Percentiles rank a stretch among this genome's conserved stretches.
These are phyloP conservation scores for Meteorus colon DNA, from an alignment of 2,888 invertebrate genomes.

Conservation along the genomic window DNA sequence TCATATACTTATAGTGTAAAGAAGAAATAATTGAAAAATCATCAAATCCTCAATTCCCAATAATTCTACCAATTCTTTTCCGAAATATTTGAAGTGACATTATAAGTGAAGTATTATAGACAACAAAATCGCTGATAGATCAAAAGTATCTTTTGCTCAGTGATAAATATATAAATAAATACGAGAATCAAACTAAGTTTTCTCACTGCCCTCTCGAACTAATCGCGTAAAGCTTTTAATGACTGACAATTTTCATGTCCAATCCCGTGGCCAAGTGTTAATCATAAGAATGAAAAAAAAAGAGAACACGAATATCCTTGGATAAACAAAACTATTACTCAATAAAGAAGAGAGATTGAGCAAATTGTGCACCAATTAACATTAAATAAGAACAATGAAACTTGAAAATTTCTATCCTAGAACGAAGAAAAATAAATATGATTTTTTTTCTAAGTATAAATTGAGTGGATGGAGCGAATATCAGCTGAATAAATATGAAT, in stretches of 20 bases:
- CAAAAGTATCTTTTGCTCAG: constrained; percentile 5
- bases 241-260: constrained; percentile 4
- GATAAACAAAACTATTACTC: constrained; percentile 1
- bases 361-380: constrained; percentile 21
- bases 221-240: background rate
- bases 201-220: constrained; percentile 11
- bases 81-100: constrained; percentile 13
- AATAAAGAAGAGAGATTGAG: background rate
- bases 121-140: constrained; percentile 2
- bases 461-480: background rate
- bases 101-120: background rate
- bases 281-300: background rate
- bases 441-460: background rate
- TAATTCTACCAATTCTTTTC: background rate
- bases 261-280: constrained; percentile 22
- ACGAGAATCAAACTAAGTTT: background rate
- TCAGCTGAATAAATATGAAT: background rate
- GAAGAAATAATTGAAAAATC: background rate
- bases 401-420: constrained; percentile 3
- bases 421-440: background rate
- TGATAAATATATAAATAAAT: constrained; percentile 4
- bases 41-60: background rate
- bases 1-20: background rate
- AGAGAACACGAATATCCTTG: background rate
- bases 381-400: constrained; percentile 5